Percentiles rank a stretch among this genome's conserved stretches.
These are phyloP conservation scores for Chironomus riparius DNA, from an alignment of 2,888 invertebrate species.

Conservation along the genomic window DNA sequence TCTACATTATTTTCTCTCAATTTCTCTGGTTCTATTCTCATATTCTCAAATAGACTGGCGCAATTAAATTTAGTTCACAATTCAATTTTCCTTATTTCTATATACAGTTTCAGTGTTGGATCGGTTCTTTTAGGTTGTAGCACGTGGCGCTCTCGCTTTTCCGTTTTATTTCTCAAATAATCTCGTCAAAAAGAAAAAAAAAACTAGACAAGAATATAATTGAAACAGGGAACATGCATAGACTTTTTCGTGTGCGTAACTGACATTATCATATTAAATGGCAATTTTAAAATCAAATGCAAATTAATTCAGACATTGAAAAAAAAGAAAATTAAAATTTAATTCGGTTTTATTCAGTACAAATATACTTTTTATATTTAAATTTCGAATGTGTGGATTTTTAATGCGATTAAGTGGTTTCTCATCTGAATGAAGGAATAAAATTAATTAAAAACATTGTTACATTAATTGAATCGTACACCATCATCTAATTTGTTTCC, in stretches of 20 bases:
- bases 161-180: neutral
- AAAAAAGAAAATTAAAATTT: conserved; percentile 3
- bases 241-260: neutral
- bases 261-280: conserved; percentile 15
- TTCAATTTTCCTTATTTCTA: conserved; percentile 18
- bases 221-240: neutral
- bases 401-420: conserved; percentile 24
- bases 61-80: conserved; percentile 24
- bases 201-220: neutral
- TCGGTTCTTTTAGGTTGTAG: conserved; percentile 7
- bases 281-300: conserved; percentile 20
- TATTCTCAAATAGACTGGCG: neutral
- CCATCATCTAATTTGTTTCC: too few relatives aligned
- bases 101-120: conserved; percentile 14
- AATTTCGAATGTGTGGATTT: neutral
- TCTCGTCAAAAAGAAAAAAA: neutral
- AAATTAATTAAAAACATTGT: neutral
- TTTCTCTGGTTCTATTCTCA: neutral
- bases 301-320: conserved; percentile 20
- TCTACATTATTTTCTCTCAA: neutral
- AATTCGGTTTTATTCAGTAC: neutral
- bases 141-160: conserved; percentile 6
- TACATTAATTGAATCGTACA: conserved; percentile 14
- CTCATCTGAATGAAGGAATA: conserved; percentile 1
- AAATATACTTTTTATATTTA: neutral